Evolutionary conservation across 2,113 vertebrate genomes (phyloP), one percentile per base, ranked within the genome.

Genomic region (Python bivittatus): DNA sequence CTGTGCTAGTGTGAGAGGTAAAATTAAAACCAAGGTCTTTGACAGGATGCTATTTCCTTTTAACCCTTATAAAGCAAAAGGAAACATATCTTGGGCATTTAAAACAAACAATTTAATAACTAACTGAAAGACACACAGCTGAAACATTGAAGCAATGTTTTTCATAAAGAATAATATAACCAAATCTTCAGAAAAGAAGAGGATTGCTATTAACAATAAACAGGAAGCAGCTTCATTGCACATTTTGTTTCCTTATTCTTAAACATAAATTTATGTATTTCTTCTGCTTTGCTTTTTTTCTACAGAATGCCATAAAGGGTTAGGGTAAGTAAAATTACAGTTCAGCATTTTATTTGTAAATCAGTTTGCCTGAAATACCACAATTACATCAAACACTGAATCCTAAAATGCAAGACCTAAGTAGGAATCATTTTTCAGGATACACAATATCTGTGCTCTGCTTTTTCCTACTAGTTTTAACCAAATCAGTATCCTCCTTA

Each of bases 21-120:
- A 98, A 98, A 98, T 97, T 97, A 97, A 98, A 98, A 98, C 98
- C 98, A 98, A 98, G 98, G 98, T 98, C 98, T 99, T 96, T 98
- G 97, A 98, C 99, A 98, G 98, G 98, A 98, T 98, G 98, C 96
- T 98, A 98, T 98, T 98, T 99, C 97, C 98, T 97, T 96, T 98
- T 99, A 99, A 99, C 98, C 98, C 98, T 98, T 97, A 48, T 86
- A 3, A 22, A 0, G 93, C 97, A 79, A 95, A 95, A 91, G 0
- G 95, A 94, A 84, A 95, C 5, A 88, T 93, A 92, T 33, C 86
- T 23, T 79, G 0, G 90, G 4, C 85, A 11, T 0, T 95, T 94
- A 3, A 91, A 52, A 93, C 90, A 93, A 85, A 91, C 1, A 27
- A 90, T 91, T 29, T 0, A 52, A 9, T 0, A 8, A 25, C 25